phyloP scores from a whole-genome alignment of 2,888 invertebrate species.

The Epirrhoe tristata region DNA sequence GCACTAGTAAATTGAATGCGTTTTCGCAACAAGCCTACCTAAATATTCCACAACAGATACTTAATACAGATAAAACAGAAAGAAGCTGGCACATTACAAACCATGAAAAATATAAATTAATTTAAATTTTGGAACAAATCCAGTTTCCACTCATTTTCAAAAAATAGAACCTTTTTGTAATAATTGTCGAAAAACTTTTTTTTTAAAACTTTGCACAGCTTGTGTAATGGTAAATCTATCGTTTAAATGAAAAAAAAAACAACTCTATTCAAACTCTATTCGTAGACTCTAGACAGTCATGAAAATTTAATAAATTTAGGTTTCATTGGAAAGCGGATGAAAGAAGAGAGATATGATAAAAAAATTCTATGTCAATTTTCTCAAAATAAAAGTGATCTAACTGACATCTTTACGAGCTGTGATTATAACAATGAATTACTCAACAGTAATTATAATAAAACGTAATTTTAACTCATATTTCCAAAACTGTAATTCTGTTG shows the following conservation, averaged over 20 bases:
- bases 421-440: constrained; percentile 66
- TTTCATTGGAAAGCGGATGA: too few species aligned
- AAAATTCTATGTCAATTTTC: too few species aligned
- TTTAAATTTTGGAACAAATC: not conserved
- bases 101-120: not conserved
- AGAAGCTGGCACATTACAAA: constrained; percentile 5
- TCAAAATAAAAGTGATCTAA: constrained; percentile 14
- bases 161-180: too few species aligned
- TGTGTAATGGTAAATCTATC: too few species aligned
- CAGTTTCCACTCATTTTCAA: not conserved
- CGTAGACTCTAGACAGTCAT: too few species aligned
- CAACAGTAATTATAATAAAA: constrained; percentile 79
- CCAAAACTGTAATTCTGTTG: constrained; percentile 77
- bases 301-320: too few species aligned
- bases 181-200: too few species aligned
- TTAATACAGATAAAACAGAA: constrained; percentile 28
- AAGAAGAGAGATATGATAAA: too few species aligned
- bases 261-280: too few species aligned
- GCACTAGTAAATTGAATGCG: constrained; percentile 63
- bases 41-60: constrained; percentile 42
- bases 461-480: constrained; percentile 75
- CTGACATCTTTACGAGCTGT: constrained; percentile 29
- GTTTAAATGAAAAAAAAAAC: too few species aligned
- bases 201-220: too few species aligned
- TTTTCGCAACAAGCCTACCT: constrained; percentile 67